Conservation (phyloP, 2,888 invertebrate genomes). For the Cephalotes varians region DNA sequence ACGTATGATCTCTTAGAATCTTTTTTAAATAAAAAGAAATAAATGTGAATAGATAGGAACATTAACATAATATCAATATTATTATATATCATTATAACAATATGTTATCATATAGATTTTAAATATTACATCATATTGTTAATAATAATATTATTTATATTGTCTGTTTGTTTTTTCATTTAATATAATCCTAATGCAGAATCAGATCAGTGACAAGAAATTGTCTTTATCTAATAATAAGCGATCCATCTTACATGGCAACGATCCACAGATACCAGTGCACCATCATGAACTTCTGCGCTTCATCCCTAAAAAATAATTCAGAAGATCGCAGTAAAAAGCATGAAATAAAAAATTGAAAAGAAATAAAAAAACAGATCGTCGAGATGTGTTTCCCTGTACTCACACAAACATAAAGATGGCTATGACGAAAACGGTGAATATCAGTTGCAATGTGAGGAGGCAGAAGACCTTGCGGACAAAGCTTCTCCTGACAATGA, state of each 20-base stretch:
- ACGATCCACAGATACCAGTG: slow-evolving; percentile 78
- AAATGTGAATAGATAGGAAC: neutral
- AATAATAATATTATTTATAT: neutral
- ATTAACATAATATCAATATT: neutral
- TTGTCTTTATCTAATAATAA: neutral
- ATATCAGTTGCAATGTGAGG: slow-evolving; percentile 86
- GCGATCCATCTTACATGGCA: slow-evolving; percentile 76
- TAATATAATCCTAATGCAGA: neutral
- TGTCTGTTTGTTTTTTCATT: neutral
- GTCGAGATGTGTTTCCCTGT: neutral
- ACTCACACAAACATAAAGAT: slow-evolving; percentile 85
- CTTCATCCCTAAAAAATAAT: slow-evolving; percentile 66
- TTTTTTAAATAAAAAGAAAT: neutral
- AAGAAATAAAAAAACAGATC: too few species aligned
- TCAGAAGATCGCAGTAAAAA: neutral
- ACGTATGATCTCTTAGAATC: neutral
- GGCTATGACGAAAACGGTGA: slow-evolving; percentile 86
- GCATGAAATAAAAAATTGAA: neutral
- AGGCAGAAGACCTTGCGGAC: slow-evolving; percentile 88
- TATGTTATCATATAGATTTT: neutral
- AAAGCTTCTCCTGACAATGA: slow-evolving; percentile 80
- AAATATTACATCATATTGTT: neutral
- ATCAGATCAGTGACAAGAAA: neutral
- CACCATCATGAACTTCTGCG: slow-evolving; percentile 74
- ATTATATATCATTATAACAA: neutral